These are phyloP conservation scores for Anguilla rostrata DNA, from an alignment of 2,113 vertebrate species.

Conservation along the genomic window DNA sequence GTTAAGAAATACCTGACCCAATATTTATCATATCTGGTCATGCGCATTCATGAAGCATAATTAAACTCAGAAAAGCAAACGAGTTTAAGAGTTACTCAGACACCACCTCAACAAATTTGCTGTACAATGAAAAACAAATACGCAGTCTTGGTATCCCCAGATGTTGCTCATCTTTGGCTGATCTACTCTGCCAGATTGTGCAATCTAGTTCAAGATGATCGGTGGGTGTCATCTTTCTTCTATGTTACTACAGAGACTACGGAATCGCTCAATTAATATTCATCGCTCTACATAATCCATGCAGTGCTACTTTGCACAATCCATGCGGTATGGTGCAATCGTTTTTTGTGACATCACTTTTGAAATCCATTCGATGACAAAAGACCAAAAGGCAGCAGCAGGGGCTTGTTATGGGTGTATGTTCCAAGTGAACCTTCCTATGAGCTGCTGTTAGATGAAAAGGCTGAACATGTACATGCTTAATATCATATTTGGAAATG, in stretches of 20 bases:
- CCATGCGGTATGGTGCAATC: background rate
- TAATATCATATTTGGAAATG: constrained; percentile 44
- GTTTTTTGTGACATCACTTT: background rate
- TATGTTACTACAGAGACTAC: background rate
- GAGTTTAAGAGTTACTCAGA: no score
- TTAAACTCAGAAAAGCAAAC: no score
- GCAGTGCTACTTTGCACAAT: background rate
- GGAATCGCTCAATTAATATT: background rate
- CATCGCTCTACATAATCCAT: background rate
- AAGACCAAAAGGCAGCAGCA: background rate
- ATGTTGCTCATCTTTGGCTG: background rate
- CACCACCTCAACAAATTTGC: no score
- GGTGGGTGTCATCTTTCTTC: background rate
- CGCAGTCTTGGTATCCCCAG: no score
- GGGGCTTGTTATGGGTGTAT: constrained; percentile 13
- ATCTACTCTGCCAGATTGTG: background rate
- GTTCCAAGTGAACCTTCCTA: constrained; percentile 32
- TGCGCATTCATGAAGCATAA: no score
- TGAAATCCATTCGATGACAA: constrained; percentile 1
- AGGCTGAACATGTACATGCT: constrained; percentile 31
- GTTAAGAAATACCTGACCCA: background rate
- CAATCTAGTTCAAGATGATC: background rate
- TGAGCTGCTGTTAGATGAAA: constrained; percentile 27
- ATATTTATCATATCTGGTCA: background rate
- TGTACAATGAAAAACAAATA: no score